phyloP scores from a whole-genome alignment of 2,797 vertebrate genomes.

The Cryptoprocta ferox region DNA sequence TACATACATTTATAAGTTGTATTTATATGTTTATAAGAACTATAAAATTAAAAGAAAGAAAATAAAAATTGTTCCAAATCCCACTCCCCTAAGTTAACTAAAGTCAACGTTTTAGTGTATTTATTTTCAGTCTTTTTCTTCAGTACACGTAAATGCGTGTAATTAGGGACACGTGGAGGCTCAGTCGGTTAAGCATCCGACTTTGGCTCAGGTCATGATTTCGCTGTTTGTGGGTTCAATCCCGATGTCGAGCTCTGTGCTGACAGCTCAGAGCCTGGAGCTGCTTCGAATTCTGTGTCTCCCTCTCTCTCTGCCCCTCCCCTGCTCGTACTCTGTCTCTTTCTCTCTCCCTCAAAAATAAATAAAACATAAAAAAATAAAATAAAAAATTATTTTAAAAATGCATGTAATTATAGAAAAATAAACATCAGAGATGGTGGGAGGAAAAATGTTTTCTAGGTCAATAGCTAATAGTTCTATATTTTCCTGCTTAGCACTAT shows the following conservation, averaged over 20 bases:
- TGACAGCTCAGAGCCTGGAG: too few species aligned
- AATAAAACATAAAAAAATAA: too few species aligned
- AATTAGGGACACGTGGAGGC: not conserved
- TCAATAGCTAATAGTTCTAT: not conserved
- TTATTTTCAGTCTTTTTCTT: constrained; percentile 3
- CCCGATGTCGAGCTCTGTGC: too few species aligned
- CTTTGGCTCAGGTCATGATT: too few species aligned
- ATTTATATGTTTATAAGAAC: not conserved
- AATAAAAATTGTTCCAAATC: constrained; percentile 40
- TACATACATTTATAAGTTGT: not conserved
- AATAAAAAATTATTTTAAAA: not conserved
- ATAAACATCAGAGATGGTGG: not conserved
- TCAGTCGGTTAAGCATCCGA: too few species aligned
- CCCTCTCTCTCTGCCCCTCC: too few species aligned
- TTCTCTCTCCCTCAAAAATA: too few species aligned
- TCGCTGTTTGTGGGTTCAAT: too few species aligned
- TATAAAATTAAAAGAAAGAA: constrained; percentile 44
- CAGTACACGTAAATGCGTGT: not conserved
- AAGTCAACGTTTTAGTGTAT: constrained; percentile 29
- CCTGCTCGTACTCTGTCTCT: too few species aligned
- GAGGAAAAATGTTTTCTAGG: not conserved
- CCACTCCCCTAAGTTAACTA: not conserved
- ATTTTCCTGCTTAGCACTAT: not conserved
- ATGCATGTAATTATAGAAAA: not conserved
- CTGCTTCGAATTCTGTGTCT: too few species aligned